phyloP scores from a whole-genome alignment of 2,113 vertebrate species.

The Heliornis fulica region DNA sequence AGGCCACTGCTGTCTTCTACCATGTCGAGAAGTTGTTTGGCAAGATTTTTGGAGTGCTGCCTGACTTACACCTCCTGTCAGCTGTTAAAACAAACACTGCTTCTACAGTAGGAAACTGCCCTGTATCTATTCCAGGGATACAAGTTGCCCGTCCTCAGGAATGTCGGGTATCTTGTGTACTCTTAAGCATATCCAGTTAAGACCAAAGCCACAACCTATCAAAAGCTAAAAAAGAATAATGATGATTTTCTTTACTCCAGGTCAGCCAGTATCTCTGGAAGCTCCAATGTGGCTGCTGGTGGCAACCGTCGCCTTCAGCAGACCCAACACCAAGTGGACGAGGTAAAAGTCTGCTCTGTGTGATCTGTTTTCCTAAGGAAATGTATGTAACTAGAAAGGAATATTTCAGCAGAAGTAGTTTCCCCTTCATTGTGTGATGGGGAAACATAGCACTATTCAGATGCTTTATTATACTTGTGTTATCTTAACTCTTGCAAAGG shows the following conservation, averaged over 20 bases:
- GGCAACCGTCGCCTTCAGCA: slow-evolving; percentile 77
- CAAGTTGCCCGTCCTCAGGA: neutral
- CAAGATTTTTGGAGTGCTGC: neutral
- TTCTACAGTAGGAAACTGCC: neutral
- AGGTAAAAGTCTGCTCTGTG: slow-evolving; percentile 60
- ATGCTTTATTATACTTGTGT: neutral
- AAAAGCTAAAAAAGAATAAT: neutral
- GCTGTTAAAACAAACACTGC: neutral
- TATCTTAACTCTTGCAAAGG: neutral
- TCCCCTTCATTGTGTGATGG: neutral
- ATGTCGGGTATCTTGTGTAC: neutral
- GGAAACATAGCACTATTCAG: neutral
- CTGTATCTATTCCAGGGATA: neutral
- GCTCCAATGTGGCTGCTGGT: slow-evolving; percentile 52
- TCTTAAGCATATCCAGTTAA: neutral
- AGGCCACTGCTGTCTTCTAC: neutral
- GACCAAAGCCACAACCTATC: neutral
- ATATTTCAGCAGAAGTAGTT: neutral
- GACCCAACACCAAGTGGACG: slow-evolving; percentile 80
- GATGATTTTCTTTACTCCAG: slow-evolving; percentile 41
- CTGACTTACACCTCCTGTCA: fast-evolving
- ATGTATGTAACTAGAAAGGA: neutral
- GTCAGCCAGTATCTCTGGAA: slow-evolving; percentile 55
- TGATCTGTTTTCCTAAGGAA: neutral
- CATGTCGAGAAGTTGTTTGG: neutral